phyloP scores from a whole-genome alignment of 2,113 vertebrate species.

The Ptilorrhoa leucosticta region DNA sequence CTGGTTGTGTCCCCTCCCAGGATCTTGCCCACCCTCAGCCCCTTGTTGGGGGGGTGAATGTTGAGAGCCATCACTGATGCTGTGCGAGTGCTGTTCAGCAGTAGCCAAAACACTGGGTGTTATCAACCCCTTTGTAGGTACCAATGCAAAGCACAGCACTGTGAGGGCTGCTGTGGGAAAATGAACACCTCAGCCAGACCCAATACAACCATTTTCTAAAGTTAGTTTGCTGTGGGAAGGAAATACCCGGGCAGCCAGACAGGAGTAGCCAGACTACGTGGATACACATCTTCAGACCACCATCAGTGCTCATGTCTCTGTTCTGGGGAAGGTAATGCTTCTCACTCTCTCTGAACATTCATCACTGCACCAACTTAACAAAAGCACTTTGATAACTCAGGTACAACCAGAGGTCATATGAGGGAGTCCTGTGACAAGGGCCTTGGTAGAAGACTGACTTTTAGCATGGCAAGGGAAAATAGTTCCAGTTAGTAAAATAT shows the following conservation, averaged over 20 bases:
- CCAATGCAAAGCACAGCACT: background rate
- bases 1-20: background rate
- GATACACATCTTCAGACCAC: background rate
- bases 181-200: background rate
- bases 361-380: rapidly evolving
- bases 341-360: background rate
- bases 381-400: background rate
- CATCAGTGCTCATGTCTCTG: background rate
- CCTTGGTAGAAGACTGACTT: background rate
- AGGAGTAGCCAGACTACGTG: rapidly evolving
- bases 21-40: background rate
- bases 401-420: background rate
- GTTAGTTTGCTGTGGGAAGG: background rate
- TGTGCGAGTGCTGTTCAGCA: background rate
- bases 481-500: background rate
- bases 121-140: background rate
- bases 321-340: background rate
- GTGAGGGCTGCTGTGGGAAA: background rate
- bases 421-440: background rate
- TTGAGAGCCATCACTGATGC: background rate
- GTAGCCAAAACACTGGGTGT: background rate
- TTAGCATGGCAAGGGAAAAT: background rate
- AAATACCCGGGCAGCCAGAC: background rate
- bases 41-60: background rate
- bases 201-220: background rate